These are phyloP conservation scores for Lasioglossum lativentre DNA, from an alignment of 2,888 invertebrate genomes.

Conservation along the genomic window DNA sequence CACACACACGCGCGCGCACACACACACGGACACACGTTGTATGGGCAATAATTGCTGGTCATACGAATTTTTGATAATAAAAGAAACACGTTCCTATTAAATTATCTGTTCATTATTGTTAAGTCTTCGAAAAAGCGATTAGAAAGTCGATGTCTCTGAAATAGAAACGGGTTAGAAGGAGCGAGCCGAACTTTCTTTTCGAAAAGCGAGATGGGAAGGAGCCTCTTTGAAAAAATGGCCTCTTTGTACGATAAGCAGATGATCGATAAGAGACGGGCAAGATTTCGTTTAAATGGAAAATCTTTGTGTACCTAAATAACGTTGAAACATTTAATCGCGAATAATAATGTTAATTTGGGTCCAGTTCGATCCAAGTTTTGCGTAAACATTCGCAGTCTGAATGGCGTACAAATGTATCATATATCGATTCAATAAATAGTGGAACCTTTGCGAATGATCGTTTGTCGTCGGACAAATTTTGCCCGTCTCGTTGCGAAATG, in stretches of 20 bases:
- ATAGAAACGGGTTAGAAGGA: constrained; percentile 25
- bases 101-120: constrained; percentile 72
- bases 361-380: not conserved
- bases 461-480: not conserved
- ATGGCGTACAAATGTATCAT: constrained; percentile 1
- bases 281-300: not conserved
- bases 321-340: not conserved
- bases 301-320: not conserved
- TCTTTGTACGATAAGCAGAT: constrained; percentile 64
- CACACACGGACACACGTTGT: constrained; percentile 50
- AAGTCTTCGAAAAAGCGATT: constrained; percentile 63
- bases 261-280: constrained; percentile 17
- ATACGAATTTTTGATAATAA: constrained; percentile 74
- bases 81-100: constrained; percentile 71
- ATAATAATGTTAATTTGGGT: not conserved
- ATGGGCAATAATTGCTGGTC: constrained; percentile 68
- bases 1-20: not conserved
- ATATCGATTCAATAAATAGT: not conserved
- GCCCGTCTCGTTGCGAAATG: constrained; percentile 6
- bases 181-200: constrained; percentile 32
- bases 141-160: constrained; percentile 32
- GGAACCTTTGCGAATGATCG: not conserved
- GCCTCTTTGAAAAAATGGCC: constrained; percentile 50
- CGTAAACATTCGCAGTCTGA: not conserved
- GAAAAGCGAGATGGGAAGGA: constrained; percentile 28